These are phyloP conservation scores for Congeria kusceri DNA, from an alignment of 2,888 invertebrate species.

Conservation along the genomic window DNA sequence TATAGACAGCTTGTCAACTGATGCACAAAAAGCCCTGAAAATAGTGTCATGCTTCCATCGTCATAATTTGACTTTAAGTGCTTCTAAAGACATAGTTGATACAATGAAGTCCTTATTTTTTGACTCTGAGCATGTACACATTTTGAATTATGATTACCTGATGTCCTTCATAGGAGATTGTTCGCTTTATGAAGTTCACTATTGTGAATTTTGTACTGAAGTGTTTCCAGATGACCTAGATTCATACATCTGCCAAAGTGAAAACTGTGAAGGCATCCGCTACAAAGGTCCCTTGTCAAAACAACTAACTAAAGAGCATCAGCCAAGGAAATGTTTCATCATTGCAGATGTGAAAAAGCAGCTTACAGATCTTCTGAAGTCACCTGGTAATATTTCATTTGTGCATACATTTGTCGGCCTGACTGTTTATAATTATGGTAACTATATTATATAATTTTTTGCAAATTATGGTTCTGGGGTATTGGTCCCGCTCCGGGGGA, in stretches of 20 bases:
- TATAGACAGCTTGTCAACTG: slow-evolving; percentile 10
- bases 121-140: slow-evolving; percentile 28
- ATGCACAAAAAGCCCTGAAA: slow-evolving; percentile 39
- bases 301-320: slow-evolving; percentile 28
- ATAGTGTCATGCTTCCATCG: slow-evolving; percentile 43
- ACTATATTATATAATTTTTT: too few relatives aligned
- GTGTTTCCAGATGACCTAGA: slow-evolving; percentile 41
- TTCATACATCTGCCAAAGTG: slow-evolving; percentile 23
- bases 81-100: slow-evolving; percentile 38
- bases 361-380: slow-evolving; percentile 39
- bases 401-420: not conserved
- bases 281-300: slow-evolving; percentile 52
- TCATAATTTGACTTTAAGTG: slow-evolving; percentile 36
- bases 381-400: slow-evolving; percentile 52
- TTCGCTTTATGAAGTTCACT: slow-evolving; percentile 37
- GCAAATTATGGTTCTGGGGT: too few relatives aligned
- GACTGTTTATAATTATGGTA: not conserved
- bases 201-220: slow-evolving; percentile 41
- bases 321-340: slow-evolving; percentile 35
- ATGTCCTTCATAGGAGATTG: slow-evolving; percentile 28
- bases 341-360: slow-evolving; percentile 48
- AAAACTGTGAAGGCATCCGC: slow-evolving; percentile 49
- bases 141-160: slow-evolving; percentile 35
- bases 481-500: too few relatives aligned
- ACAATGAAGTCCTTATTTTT: slow-evolving; percentile 36